These are phyloP conservation scores for Panulirus ornatus DNA, from an alignment of 1,140 invertebrate species.

Conservation along the genomic window DNA sequence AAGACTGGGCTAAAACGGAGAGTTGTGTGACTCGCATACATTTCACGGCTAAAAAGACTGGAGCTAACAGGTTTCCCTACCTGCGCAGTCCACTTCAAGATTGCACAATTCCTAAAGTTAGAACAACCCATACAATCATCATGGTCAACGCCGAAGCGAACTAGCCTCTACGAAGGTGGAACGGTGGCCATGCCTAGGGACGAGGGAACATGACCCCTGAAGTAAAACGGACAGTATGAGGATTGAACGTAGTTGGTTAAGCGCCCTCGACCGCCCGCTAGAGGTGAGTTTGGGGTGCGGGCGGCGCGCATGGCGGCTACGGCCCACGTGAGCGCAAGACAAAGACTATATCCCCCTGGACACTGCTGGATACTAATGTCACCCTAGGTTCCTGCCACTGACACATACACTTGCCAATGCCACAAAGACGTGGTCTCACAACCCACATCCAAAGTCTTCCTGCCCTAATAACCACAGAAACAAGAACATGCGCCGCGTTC, in stretches of 20 bases:
- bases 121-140: slow-evolving; percentile 41
- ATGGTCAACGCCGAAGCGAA: slow-evolving; percentile 34
- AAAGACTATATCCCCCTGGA: not conserved
- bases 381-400: not conserved
- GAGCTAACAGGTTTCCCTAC: no score
- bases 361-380: not conserved
- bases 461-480: not conserved
- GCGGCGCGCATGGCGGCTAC: slow-evolving; percentile 40
- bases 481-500: slow-evolving; percentile 51
- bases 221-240: no score
- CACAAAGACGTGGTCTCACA: not conserved
- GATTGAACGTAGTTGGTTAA: no score
- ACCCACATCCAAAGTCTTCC: not conserved
- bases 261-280: not conserved
- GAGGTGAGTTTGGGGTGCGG: slow-evolving; percentile 9
- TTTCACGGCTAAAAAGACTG: no score
- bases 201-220: no score
- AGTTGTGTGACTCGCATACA: no score
- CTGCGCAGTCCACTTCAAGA: slow-evolving; percentile 36
- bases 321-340: slow-evolving; percentile 51
- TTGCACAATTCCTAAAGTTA: slow-evolving; percentile 42
- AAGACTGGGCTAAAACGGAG: no score
- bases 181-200: no score
- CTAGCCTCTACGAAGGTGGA: no score
- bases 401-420: not conserved